These are phyloP conservation scores for Pithys albifrons DNA, from an alignment of 2,113 vertebrate species.

Conservation along the genomic window DNA sequence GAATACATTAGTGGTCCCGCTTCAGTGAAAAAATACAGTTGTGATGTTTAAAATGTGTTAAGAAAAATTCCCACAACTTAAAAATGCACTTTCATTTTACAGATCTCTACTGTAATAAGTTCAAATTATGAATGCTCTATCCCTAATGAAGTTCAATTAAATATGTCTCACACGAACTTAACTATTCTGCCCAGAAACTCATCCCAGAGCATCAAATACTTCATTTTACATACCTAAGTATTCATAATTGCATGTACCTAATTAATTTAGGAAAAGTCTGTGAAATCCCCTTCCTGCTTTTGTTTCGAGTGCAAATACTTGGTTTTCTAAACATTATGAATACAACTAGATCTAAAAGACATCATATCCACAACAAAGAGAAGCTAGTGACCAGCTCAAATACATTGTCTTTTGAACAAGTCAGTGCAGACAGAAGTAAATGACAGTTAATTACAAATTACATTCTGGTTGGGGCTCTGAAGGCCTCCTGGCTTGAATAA, in stretches of 20 bases:
- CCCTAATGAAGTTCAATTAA: not conserved
- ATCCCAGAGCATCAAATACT: conserved; percentile 8
- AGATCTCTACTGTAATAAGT: conserved; percentile 3
- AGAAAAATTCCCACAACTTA: conserved; percentile 62
- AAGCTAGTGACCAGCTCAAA: conserved; percentile 74
- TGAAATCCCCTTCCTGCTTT: conserved; percentile 36
- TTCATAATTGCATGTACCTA: conserved; percentile 35
- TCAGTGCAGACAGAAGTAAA: conserved; percentile 82
- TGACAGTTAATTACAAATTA: conserved; percentile 90
- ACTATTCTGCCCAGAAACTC: not conserved
- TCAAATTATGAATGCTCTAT: not conserved
- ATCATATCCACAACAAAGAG: conserved; percentile 77
- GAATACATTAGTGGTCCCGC: conserved; percentile 34
- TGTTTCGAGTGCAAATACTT: conserved; percentile 54
- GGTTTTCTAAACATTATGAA: conserved; percentile 52
- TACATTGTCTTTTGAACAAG: conserved; percentile 79
- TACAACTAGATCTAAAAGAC: conserved; percentile 71
- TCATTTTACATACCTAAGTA: conserved; percentile 21
- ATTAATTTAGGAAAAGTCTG: conserved; percentile 52
- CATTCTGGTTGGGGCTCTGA: conserved; percentile 78
- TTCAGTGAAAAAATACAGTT: conserved; percentile 46
- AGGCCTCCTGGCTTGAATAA: conserved; percentile 80
- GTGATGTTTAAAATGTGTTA: conserved; percentile 41
- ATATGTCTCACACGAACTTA: not conserved
- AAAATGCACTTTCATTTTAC: conserved; percentile 25